Evolutionary conservation across 2,797 vertebrate genomes (phyloP).

Genomic region (Urophycis tenuis): DNA sequence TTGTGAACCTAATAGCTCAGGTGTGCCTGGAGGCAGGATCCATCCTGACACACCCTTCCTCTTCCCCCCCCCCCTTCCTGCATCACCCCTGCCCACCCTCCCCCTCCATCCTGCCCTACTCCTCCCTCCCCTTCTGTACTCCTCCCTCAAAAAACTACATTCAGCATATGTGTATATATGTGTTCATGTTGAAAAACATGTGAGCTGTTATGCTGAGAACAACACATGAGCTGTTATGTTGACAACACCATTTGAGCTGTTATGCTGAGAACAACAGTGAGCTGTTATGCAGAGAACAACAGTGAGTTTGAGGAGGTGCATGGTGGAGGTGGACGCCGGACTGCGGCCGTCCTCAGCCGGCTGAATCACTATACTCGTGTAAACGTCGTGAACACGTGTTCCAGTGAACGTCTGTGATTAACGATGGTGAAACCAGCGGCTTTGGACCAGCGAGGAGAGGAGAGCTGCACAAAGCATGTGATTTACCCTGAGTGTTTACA

Average conservation of each 20-base stretch:
- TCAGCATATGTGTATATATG: no score
- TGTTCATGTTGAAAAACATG: no score
- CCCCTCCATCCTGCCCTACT: neutral
- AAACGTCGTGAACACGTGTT: no score
- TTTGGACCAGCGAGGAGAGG: no score
- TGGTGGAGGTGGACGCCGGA: no score
- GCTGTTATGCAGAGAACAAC: neutral
- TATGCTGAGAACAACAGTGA: neutral
- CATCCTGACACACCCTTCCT: constrained; percentile 38
- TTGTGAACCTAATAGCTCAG: constrained; percentile 63
- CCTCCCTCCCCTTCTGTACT: neutral
- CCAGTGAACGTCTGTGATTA: neutral
- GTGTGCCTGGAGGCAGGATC: constrained; percentile 56
- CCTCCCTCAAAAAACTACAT: neutral
- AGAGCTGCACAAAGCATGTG: constrained; percentile 1
- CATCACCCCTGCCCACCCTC: constrained; percentile 42
- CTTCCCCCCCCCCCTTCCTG: constrained; percentile 5
- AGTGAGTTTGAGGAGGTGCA: no score
- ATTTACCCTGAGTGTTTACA: constrained; percentile 44
- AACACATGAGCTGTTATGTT: neutral
- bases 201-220: no score
- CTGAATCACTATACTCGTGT: no score
- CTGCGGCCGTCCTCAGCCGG: no score
- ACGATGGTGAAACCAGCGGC: no score
- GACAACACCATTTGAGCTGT: neutral